A percentile compares a stretch with the other conserved stretches of the same genome.
phyloP scores from a whole-genome alignment of 1,140 invertebrate genomes.

The Arion vulgaris region DNA sequence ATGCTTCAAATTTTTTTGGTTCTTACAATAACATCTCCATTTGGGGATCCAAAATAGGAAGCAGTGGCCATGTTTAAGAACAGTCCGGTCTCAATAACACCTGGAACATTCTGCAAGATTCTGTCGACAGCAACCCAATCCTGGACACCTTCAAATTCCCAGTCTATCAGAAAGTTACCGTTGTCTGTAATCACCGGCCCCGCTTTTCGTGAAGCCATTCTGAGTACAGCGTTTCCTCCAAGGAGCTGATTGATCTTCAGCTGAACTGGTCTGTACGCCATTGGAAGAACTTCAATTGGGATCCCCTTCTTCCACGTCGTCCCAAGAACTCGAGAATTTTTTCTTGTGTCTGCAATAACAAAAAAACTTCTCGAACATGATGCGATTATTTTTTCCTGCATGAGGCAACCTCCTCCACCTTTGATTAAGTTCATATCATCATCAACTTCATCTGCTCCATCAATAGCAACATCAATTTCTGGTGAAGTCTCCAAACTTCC shows the following conservation, averaged over 20 bases:
- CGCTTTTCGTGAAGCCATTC: slow-evolving; percentile 88
- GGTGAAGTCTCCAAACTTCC: slow-evolving; percentile 89
- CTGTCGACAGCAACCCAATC: slow-evolving; percentile 85
- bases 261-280: slow-evolving; percentile 88
- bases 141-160: slow-evolving; percentile 83
- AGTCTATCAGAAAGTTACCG: slow-evolving; percentile 97
- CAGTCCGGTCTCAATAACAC: slow-evolving; percentile 96
- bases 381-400: slow-evolving; percentile 97
- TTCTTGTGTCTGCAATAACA: slow-evolving; percentile 91
- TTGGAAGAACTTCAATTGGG: slow-evolving; percentile 94
- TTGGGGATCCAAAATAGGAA: slow-evolving; percentile 89
- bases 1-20: slow-evolving; percentile 11
- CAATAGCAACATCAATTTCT: slow-evolving; percentile 90
- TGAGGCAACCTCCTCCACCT: slow-evolving; percentile 95
- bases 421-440: slow-evolving; percentile 89
- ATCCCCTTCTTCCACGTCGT: slow-evolving; percentile 94
- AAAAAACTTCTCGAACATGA: slow-evolving; percentile 86
- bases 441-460: slow-evolving; percentile 95
- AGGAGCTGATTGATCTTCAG: slow-evolving; percentile 82
- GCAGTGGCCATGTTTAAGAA: slow-evolving; percentile 93
- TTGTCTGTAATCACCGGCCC: slow-evolving; percentile 98
- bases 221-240: slow-evolving; percentile 83
- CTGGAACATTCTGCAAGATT: slow-evolving; percentile 78
- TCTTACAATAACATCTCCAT: slow-evolving; percentile 77
- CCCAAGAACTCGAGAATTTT: slow-evolving; percentile 87